These are phyloP conservation scores for Strigops habroptila DNA, from an alignment of 2,113 vertebrate genomes.

Conservation along the genomic window DNA sequence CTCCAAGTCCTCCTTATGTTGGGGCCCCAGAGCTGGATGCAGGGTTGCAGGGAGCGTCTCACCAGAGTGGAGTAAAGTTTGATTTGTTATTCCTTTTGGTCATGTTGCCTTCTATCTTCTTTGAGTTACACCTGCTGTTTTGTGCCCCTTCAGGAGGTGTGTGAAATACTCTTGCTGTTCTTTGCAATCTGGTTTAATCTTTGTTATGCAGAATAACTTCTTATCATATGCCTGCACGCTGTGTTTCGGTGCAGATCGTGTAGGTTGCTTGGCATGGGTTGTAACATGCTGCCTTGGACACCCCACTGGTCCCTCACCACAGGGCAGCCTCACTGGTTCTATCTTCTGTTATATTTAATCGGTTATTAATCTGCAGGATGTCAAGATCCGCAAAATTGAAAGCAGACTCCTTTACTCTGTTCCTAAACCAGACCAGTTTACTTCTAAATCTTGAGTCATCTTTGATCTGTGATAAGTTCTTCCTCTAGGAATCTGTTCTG, in stretches of 20 bases:
- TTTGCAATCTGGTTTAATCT: neutral
- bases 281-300: neutral
- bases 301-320: accelerated
- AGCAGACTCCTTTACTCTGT: neutral
- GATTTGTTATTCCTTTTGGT: neutral
- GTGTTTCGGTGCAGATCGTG: accelerated
- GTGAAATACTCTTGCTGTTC: neutral
- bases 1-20: neutral
- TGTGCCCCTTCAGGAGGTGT: too few relatives aligned
- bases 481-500: neutral
- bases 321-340: neutral
- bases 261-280: neutral
- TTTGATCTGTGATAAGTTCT: neutral
- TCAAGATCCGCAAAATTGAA: neutral
- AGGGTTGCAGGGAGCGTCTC: neutral
- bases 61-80: neutral
- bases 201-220: neutral
- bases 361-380: too few relatives aligned
- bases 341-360: neutral
- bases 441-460: neutral
- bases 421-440: neutral
- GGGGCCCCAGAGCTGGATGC: neutral
- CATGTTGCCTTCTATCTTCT: neutral
- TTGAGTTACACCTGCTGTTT: neutral
- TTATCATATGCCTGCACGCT: neutral